Base-by-base conservation (phyloP, 1,140 invertebrate genomes). In the Drosophila nikananu region DNA sequence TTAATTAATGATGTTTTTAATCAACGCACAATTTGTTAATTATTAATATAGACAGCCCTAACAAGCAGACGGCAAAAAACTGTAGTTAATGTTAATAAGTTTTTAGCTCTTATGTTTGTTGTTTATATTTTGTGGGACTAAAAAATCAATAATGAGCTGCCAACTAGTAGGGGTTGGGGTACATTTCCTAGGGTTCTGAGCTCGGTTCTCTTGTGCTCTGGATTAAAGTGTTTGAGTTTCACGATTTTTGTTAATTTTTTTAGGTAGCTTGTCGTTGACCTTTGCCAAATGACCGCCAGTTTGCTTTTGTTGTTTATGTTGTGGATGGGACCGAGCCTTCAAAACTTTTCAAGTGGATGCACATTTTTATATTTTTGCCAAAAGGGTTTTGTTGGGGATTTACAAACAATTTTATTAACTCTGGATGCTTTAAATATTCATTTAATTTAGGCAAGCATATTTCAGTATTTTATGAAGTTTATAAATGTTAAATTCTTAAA, bases 1-100 rank as follows among this genome's bases (percentile, higher is more conserved):
- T 80, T 79, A 58, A 89, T 87, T 83, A 89, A 87, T 87, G 71
- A 86, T 77, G 55, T 68, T 74, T 66, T 79, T 79, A 79, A 81
- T 86, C 68, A 78, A 67, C 49, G 46, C 60, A 48, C 74, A 75
- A 77, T 83, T 83, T 83, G 71, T 84, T 80, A 62, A 75, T 74
- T 63, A 81, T 81, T 77, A 58, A 72, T 72, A 79, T 79, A 59
- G 75, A 78, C 64, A 79, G 58, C 13, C 7, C 54, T 61, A 73
- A 74, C 67, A 46, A 64, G 62, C 65, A 63, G 41, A 12, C 25
- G 35, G 52, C 23, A 51, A 51, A 81, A 70, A 49, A 39, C 39
- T 59, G 41, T 37, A 77, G 62, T 60, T 63, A 65, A 54, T 74
- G n/a, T 60, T 64, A 57, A 83, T 65, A 80, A 32, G 61, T 70